Evolutionary conservation across 2,797 vertebrate species (phyloP), one percentile per base, ranked within the genome.

Genomic region (Carduelis carduelis): DNA sequence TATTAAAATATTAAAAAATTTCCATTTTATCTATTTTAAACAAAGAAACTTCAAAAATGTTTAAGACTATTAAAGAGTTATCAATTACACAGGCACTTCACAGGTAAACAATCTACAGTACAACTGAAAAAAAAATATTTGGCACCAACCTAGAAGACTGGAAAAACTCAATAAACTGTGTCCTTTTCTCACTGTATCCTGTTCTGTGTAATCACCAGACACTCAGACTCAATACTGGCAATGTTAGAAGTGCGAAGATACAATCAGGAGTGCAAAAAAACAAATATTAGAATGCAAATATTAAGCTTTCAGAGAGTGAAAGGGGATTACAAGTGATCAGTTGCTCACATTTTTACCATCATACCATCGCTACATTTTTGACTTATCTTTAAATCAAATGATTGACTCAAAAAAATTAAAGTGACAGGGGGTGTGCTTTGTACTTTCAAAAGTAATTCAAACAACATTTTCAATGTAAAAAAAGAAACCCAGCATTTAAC

Each of bases 21-120:
- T 95, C 81, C 82, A 92, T 95, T 93, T 92, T 81, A 86, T 97
- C 97, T 97, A 97, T 97, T 94, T 97, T 95, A 97, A 97, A 97
- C 96, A 98, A 98, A 98, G 95, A 96, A 98, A 97, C 94, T 96
- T 89, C 93, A 97, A 97, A 98, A 98, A 97, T 97, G 95, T 88
- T 98, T 97, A 98, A 97, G 97, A 98, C 97, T 98, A 97, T 94
- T 97, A 96, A 96, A 97, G 95, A 98, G 95, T 98, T 95, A 97
- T 98, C 97, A 97, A 94, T 98, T 97, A 98, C 98, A 98, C 98
- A 98, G 98, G 98, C 98, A 98, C 98, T 98, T 98, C 98, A 98
- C 98, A 98, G 98, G 98, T 98, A 98, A 98, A 98, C 98, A 98
- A 98, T 98, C 98, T 98, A 98, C 97, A 98, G 97, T 98, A 98